Evolutionary conservation across 2,113 vertebrate species (phyloP), one percentile per base, ranked within the genome.

Genomic region (Theristicus caerulescens): DNA sequence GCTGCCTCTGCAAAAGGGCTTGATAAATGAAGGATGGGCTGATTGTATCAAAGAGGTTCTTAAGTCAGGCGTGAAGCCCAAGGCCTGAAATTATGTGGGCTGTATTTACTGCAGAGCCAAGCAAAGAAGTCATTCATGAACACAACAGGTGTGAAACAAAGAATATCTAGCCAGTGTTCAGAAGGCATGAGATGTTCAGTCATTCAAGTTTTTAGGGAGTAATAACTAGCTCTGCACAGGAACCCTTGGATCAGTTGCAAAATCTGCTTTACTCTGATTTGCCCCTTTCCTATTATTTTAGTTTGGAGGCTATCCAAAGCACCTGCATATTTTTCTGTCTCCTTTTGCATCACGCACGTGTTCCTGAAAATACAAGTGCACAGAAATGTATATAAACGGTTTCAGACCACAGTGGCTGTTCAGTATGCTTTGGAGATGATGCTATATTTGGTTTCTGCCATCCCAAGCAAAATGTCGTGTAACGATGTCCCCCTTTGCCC

Each of bases 291-390:
- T 66, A 11, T 73, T 3, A 73, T 73, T 88, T 76, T 42, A 46
- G 51, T 62, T 79, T 92, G 94, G 49, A 95, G 44, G 31, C 54
- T 70, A 62, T 31, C 64, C 90, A 96, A 93, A 96, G 88, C 82
- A 88, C 59, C 81, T 79, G 70, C 72, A 24, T n/a, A 69, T 76
- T 84, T 34, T 90, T 67, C 59, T 82, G 36, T 82, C 73, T 91
- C 57, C 65, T 65, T 85, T 22, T 87, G 44, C 65, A 86, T 88
- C 44, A 49, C 4, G 7, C 71, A 86, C 32, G 44, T 25, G 59
- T 47, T 88, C 59, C 90, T 90, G 76, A 88, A 82, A 95, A 95
- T 47, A 81, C 0, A 2, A 49, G 16, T 47, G 51, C 62, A 80
- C 52, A 81, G 74, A 93, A 80, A 79, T 13, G 34, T 22, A 65